Conservation (phyloP, 64 coral and sea anemone genomes). For the Orbicella faveolata region DNA sequence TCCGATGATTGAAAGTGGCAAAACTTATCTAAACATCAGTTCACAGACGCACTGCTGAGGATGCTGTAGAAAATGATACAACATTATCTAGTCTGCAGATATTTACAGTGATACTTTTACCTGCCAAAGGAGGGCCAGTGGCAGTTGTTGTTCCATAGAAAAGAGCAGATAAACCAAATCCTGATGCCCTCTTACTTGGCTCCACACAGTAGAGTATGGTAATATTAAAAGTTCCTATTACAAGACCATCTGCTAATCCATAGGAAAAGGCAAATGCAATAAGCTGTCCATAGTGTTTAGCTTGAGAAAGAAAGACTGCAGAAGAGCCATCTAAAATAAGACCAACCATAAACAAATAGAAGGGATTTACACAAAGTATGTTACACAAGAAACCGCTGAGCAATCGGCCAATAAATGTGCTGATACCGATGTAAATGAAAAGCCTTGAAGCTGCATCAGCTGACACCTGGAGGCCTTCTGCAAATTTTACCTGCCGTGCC, state of each 20-base stretch:
- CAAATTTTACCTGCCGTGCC: constrained; percentile 32
- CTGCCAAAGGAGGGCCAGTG: constrained; percentile 52
- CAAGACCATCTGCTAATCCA: constrained; percentile 31
- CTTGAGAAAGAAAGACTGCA: constrained; percentile 4
- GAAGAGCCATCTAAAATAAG: constrained; percentile 24
- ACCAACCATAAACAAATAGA: constrained; percentile 21
- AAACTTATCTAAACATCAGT: too few species aligned
- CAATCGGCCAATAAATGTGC: constrained; percentile 20
- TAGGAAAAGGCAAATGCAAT: constrained; percentile 27
- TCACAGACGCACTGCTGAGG: too few species aligned
- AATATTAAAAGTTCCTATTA: constrained; percentile 17
- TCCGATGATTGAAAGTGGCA: too few species aligned
- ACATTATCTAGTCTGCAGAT: too few species aligned
- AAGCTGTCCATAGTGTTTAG: constrained; percentile 40
- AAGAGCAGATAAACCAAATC: constrained; percentile 48
- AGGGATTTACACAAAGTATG: constrained; percentile 17
- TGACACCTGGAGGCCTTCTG: constrained; percentile 41
- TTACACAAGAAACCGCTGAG: constrained; percentile 40
- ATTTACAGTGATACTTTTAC: not conserved
- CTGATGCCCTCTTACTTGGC: constrained; percentile 45
- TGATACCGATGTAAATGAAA: constrained; percentile 53
- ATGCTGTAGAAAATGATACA: too few species aligned
- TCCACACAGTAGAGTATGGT: constrained; percentile 15
- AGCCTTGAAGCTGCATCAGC: constrained; percentile 40
- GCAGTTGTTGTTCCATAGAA: not conserved